Evolutionary conservation across 1,140 invertebrate genomes (phyloP).

Genomic region (Hypothenemus hampei): DNA sequence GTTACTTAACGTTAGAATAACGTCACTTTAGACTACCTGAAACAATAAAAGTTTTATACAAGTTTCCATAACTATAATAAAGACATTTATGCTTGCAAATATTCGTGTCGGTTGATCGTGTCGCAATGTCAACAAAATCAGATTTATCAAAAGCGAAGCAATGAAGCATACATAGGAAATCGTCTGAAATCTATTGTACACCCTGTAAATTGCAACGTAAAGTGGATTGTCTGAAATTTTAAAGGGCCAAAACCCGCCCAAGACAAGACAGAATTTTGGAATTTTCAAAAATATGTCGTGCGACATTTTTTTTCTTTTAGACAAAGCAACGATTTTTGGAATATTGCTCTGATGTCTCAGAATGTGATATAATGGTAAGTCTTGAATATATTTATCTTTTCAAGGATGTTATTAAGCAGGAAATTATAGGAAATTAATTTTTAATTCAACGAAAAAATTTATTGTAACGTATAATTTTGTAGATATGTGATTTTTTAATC

Average conservation of each 20-base stretch:
- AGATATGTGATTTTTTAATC: no score
- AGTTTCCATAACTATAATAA: conserved; percentile 2
- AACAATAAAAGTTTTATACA: conserved; percentile 3
- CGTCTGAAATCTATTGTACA: background rate
- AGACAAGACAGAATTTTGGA: background rate
- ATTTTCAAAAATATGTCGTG: conserved; percentile 7
- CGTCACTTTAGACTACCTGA: background rate
- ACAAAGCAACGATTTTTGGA: no score
- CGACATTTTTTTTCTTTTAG: conserved; percentile 2
- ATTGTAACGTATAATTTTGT: no score
- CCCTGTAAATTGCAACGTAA: background rate
- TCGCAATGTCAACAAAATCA: background rate
- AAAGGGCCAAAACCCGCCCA: conserved; percentile 7
- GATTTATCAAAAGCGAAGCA: background rate
- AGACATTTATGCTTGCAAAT: conserved; percentile 5
- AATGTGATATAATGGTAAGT: no score
- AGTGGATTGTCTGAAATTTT: background rate
- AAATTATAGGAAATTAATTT: no score
- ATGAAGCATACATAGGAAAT: conserved; percentile 1
- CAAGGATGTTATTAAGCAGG: no score
- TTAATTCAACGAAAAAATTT: no score
- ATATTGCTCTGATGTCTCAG: no score
- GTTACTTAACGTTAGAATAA: no score
- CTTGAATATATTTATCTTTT: no score
- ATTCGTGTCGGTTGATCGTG: background rate